A percentile compares a stretch with the other conserved stretches of the same genome.
Evolutionary conservation across 2,113 vertebrate species (phyloP).

Genomic region (Hipposideros armiger): DNA sequence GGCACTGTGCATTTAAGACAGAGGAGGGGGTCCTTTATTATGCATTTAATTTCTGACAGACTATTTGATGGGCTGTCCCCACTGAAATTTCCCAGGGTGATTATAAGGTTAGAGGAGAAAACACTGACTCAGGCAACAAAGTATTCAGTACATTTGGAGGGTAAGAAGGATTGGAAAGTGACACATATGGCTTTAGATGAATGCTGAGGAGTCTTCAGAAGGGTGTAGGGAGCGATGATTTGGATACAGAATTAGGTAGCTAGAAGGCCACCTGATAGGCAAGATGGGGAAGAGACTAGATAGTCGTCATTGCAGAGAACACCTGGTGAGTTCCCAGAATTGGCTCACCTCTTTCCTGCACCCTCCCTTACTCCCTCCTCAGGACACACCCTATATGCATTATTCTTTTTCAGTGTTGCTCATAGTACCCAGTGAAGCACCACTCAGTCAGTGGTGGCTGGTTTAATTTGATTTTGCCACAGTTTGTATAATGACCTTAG

Average conservation of each 20-base stretch:
- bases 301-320: not conserved
- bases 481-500: not conserved
- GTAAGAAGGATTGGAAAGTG: not conserved
- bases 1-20: not conserved
- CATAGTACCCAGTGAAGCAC: not conserved
- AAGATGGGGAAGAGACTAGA: not conserved
- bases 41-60: slow-evolving; percentile 44
- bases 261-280: not conserved
- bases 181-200: not conserved
- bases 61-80: not conserved
- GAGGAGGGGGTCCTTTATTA: not conserved
- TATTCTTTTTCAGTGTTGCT: not conserved
- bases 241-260: not conserved
- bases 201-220: not conserved
- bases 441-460: not conserved
- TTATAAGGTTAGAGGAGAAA: not conserved
- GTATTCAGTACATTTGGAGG: not conserved
- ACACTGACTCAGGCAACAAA: not conserved
- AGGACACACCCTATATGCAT: not conserved
- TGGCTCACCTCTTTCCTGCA: not conserved
- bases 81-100: not conserved
- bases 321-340: not conserved
- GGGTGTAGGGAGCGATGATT: not conserved
- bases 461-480: not conserved
- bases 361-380: too few relatives aligned